phyloP scores from a whole-genome alignment of 1,140 invertebrate species.

The Sarcophaga bullata region DNA sequence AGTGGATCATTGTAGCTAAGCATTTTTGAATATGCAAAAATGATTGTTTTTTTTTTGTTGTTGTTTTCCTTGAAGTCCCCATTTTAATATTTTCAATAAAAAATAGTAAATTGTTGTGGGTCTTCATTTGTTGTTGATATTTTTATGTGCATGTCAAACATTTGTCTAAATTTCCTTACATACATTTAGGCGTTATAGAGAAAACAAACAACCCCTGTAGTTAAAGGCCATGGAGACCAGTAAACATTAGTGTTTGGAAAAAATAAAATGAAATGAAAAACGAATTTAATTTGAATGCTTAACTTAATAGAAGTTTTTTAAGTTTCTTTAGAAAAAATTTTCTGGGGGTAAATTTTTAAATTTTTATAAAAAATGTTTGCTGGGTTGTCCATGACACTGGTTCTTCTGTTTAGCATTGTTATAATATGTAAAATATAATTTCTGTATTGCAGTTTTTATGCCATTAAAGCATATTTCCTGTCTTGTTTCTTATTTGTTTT shows the following conservation, averaged over 20 bases:
- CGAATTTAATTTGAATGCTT: too few species aligned
- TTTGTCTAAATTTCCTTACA: constrained; percentile 2
- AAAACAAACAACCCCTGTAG: too few species aligned
- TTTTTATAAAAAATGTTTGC: neutral
- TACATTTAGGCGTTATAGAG: neutral
- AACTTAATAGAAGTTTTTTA: too few species aligned
- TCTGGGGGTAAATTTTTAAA: too few species aligned
- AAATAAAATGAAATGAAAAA: too few species aligned
- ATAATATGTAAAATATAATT: neutral
- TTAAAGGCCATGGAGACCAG: too few species aligned
- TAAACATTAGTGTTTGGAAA: too few species aligned
- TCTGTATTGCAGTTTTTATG: constrained; percentile 9
- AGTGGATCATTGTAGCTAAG: neutral
- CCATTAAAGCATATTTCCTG: constrained; percentile 14
- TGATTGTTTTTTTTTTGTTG: neutral
- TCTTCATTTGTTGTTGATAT: too few species aligned
- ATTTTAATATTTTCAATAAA: neutral
- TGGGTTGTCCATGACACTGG: neutral
- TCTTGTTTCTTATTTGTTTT: neutral
- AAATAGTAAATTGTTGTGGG: too few species aligned
- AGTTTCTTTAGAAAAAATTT: too few species aligned
- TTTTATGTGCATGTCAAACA: neutral
- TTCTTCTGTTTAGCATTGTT: neutral
- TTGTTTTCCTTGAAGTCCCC: neutral
- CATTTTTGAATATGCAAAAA: neutral